Evolutionary conservation across 2,888 invertebrate species (phyloP).

Genomic region (Brachyptera risi): DNA sequence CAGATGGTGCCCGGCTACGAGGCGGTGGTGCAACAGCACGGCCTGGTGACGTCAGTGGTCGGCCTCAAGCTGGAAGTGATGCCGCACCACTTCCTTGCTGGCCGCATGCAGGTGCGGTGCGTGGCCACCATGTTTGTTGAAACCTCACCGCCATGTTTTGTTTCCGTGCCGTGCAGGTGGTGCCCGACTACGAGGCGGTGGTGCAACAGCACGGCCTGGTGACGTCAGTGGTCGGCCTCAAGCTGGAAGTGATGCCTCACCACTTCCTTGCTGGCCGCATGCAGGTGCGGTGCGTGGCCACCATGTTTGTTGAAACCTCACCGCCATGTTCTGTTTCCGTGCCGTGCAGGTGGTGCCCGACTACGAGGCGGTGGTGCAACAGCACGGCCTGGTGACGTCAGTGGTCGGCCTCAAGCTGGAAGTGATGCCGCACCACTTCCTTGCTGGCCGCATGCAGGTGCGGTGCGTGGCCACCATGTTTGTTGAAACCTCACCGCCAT

Average conservation of each 20-base stretch:
- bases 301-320: slow-evolving; percentile 26
- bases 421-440: slow-evolving; percentile 28
- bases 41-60: slow-evolving; percentile 27
- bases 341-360: slow-evolving; percentile 23
- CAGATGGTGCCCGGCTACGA: slow-evolving; percentile 28
- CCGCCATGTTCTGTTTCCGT: slow-evolving; percentile 14
- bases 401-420: slow-evolving; percentile 27
- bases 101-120: slow-evolving; percentile 7
- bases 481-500: slow-evolving; percentile 26
- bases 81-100: not conserved
- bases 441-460: slow-evolving; percentile 29
- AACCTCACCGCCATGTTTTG: too few species aligned
- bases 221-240: slow-evolving; percentile 22
- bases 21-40: slow-evolving; percentile 26
- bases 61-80: not conserved
- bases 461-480: slow-evolving; percentile 28
- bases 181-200: slow-evolving; percentile 26
- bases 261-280: not conserved
- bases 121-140: too few species aligned
- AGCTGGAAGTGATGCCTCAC: not conserved
- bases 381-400: slow-evolving; percentile 28
- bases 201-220: slow-evolving; percentile 28
- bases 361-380: slow-evolving; percentile 27
- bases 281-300: slow-evolving; percentile 24
- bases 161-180: too few species aligned